A percentile compares a stretch with the other conserved stretches of the same genome.
phyloP scores from a whole-genome alignment of 1,140 invertebrate genomes.

The Drosophila ohnishii region DNA sequence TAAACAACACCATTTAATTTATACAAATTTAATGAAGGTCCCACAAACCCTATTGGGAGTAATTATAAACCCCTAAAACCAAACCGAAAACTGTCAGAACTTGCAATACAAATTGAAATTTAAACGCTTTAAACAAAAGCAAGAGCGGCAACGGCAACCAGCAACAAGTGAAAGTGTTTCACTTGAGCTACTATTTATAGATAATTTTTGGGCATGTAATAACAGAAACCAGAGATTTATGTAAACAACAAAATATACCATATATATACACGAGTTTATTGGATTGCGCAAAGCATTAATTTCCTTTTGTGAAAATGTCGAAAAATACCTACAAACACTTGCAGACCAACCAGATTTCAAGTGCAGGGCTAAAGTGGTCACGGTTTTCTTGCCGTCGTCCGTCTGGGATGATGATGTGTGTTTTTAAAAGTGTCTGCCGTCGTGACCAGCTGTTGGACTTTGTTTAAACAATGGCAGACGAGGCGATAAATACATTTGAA shows the following conservation, averaged over 20 bases:
- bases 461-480: constrained; percentile 55
- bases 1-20: constrained; percentile 2
- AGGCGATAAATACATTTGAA: constrained; percentile 34
- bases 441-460: constrained; percentile 42
- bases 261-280: constrained; percentile 30
- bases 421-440: constrained; percentile 30
- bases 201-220: constrained; percentile 41
- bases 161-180: constrained; percentile 75
- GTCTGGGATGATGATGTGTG: constrained; percentile 24
- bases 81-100: constrained; percentile 16
- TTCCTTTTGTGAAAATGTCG: constrained; percentile 25
- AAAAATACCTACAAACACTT: constrained; percentile 13
- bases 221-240: constrained; percentile 32
- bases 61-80: background rate
- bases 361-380: constrained; percentile 59
- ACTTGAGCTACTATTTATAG: constrained; percentile 59
- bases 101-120: constrained; percentile 31
- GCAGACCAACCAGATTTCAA: constrained; percentile 56
- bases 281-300: constrained; percentile 59
- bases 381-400: constrained; percentile 31
- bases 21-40: background rate
- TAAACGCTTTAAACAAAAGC: constrained; percentile 16
- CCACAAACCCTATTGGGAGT: background rate
- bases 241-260: constrained; percentile 17
- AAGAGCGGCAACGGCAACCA: constrained; percentile 5